Base-by-base conservation (phyloP, 2,113 vertebrate genomes). In the Gavialis gangeticus region DNA sequence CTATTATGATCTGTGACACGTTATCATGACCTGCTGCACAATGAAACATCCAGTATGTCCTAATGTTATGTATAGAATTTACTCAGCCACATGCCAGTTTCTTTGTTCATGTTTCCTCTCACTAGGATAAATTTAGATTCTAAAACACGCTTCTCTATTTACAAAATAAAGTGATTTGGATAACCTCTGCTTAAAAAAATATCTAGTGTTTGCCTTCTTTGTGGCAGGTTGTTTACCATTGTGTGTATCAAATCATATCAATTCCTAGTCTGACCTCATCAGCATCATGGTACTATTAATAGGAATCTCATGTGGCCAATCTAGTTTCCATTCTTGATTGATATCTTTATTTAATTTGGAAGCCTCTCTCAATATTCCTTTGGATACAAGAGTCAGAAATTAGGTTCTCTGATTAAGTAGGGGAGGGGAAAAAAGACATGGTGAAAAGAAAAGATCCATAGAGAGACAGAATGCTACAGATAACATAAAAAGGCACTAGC, bases 321-420 rank as follows among this genome's bases (percentile, higher is more conserved):
- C 59, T 89, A 92, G 87, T 69, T 88, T 77, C 76, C 56, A 85
- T 7, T n/a, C 59, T 34, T 27, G 79, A 85, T 79, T 3, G n/a
- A 57, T 95, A 82, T 66, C 91, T 95, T 95, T 88, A 84, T 96
- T 94, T 93, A 92, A 96, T 96, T 92, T 96, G 88, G 83, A 90
- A 73, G 94, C 91, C 94, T 92, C 90, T 85, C 73, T 94, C 80
- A 1, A 25, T 95, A 93, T 93, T 85, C 46, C 46, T 94, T 93
- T 94, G 93, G 95, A 96, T 94, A 94, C 84, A 83, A 87, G 93
- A 91, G 87, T 90, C 3, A 1, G 59, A 28, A 46, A 73, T 46
- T 46, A 73, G 34, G 34, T 24, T 37, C 85, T 93, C 93, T 96
- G 87, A 95, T 91, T 92, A 96, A 95, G 96, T 95, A 80, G 82